phyloP scores from a whole-genome alignment of 2,888 invertebrate species.

The Eupithecia insigniata region DNA sequence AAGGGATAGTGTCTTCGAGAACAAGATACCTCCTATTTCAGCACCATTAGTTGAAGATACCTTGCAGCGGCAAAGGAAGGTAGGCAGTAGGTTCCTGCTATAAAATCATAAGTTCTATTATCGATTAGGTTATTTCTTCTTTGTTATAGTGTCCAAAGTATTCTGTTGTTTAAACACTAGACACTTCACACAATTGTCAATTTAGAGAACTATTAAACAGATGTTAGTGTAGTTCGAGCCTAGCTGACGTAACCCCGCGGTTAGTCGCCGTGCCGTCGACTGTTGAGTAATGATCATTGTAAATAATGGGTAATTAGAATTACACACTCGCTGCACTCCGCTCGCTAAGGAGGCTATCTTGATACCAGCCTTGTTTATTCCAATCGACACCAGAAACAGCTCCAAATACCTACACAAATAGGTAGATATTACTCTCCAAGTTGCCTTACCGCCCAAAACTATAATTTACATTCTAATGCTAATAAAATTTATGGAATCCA shows the following conservation, averaged over 20 bases:
- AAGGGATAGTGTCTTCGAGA: no score
- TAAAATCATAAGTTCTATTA: background rate
- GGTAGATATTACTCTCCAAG: background rate
- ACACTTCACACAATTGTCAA: constrained; percentile 25
- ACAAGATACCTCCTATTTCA: no score
- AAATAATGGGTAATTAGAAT: constrained; percentile 61
- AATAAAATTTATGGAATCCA: constrained; percentile 37
- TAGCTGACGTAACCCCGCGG: constrained; percentile 57
- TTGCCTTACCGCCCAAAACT: constrained; percentile 27
- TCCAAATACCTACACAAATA: background rate
- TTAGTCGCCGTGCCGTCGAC: constrained; percentile 49
- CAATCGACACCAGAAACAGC: constrained; percentile 17
- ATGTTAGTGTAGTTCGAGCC: constrained; percentile 37
- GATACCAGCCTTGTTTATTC: constrained; percentile 32
- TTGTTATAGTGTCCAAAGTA: background rate
- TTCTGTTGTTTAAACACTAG: background rate
- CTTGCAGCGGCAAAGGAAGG: background rate
- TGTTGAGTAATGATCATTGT: constrained; percentile 63
- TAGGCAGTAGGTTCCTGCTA: background rate
- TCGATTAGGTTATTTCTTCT: background rate
- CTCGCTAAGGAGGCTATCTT: constrained; percentile 47
- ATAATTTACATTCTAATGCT: constrained; percentile 41
- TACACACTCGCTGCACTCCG: constrained; percentile 42
- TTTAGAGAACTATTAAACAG: constrained; percentile 35
- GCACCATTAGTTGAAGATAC: no score